phyloP scores from a whole-genome alignment of 2,888 invertebrate genomes.

The Philereme transversata region DNA sequence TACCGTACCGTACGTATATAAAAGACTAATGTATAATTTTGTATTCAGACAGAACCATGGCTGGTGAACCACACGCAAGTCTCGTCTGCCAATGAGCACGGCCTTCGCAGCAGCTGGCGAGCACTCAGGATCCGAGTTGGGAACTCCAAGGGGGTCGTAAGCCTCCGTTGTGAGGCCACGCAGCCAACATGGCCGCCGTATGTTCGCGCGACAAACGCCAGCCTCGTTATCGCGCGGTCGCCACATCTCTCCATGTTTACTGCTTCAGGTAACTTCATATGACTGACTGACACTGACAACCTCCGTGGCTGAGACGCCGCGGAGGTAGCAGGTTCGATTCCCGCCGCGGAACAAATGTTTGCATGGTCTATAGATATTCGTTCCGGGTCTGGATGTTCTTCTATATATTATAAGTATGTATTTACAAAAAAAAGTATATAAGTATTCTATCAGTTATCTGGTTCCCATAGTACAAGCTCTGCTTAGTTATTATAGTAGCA shows the following conservation, averaged over 20 bases:
- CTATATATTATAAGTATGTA: too few species aligned
- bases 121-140: conserved; percentile 61
- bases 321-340: too few species aligned
- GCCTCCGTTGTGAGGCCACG: conserved; percentile 69
- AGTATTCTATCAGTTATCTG: too few species aligned
- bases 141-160: conserved; percentile 51
- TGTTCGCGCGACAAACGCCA: conserved; percentile 56
- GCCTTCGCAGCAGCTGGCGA: conserved; percentile 71
- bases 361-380: too few species aligned
- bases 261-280: conserved; percentile 59
- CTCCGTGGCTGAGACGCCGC: too few species aligned
- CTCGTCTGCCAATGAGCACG: conserved; percentile 60
- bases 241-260: conserved; percentile 76
- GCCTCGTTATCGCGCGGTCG: conserved; percentile 64
- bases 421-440: too few species aligned
- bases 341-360: too few species aligned
- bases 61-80: conserved; percentile 67
- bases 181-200: conserved; percentile 69
- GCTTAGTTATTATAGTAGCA: too few species aligned
- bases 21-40: background rate
- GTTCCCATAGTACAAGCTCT: too few species aligned
- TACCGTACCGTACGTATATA: too few species aligned
- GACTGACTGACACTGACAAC: too few species aligned
- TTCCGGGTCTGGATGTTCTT: too few species aligned
- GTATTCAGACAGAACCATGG: conserved; percentile 64